Percentiles rank a stretch among this genome's conserved stretches.
Evolutionary conservation across 2,888 invertebrate genomes (phyloP).

Genomic region (Congeria kusceri): DNA sequence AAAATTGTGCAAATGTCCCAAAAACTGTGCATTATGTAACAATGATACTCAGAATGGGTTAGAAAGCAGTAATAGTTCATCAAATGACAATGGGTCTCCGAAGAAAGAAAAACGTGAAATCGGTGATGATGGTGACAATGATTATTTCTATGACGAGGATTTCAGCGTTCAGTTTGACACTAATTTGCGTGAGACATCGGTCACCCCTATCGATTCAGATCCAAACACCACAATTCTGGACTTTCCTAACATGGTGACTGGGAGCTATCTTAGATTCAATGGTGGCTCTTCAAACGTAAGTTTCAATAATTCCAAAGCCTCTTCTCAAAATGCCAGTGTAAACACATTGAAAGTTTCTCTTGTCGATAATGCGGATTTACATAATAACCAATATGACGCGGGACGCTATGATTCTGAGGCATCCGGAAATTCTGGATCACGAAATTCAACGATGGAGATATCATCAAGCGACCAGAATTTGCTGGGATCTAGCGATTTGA

Average conservation of each 20-base stretch:
- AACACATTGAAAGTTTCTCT: slow-evolving; percentile 52
- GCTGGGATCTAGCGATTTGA: slow-evolving; percentile 82
- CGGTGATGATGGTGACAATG: slow-evolving; percentile 81
- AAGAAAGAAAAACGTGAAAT: slow-evolving; percentile 49
- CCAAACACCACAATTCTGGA: slow-evolving; percentile 64
- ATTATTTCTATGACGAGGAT: slow-evolving; percentile 85
- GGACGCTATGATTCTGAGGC: slow-evolving; percentile 78
- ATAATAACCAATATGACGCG: slow-evolving; percentile 38
- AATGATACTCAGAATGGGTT: slow-evolving; percentile 48
- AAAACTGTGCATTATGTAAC: slow-evolving; percentile 42
- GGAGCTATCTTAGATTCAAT: slow-evolving; percentile 73
- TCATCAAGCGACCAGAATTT: slow-evolving; percentile 80
- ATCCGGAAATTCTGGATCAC: slow-evolving; percentile 77
- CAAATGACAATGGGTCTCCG: slow-evolving; percentile 58
- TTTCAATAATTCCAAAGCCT: slow-evolving; percentile 69
- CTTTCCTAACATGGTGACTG: slow-evolving; percentile 73
- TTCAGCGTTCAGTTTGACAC: slow-evolving; percentile 82
- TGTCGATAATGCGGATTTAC: slow-evolving; percentile 15
- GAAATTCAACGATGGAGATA: slow-evolving; percentile 79
- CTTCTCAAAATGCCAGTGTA: slow-evolving; percentile 56
- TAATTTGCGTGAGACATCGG: slow-evolving; percentile 75
- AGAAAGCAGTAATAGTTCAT: slow-evolving; percentile 51
- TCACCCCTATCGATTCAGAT: slow-evolving; percentile 66
- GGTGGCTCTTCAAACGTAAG: slow-evolving; percentile 61
- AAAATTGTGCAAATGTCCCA: slow-evolving; percentile 51